These are phyloP conservation scores for Xenopus laevis DNA, from an alignment of 2,113 vertebrate genomes.

Conservation along the genomic window DNA sequence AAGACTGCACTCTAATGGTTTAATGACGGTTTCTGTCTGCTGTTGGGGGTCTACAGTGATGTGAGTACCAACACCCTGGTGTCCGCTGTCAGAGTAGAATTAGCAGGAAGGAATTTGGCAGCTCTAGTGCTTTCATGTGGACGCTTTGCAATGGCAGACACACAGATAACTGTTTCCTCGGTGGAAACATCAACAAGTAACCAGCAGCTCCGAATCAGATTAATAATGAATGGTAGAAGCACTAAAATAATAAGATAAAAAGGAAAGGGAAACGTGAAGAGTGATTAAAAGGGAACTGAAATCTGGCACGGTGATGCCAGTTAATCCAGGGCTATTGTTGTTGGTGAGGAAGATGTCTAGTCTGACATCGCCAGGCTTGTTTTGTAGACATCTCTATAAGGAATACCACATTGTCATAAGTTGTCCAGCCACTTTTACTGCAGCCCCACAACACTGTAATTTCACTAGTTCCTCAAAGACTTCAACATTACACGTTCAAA, in stretches of 20 bases:
- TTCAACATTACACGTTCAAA: conserved; percentile 31
- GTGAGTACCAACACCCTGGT: conserved; percentile 49
- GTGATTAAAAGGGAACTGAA: conserved; percentile 28
- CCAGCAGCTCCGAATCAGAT: conserved; percentile 55
- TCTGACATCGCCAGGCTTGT: conserved; percentile 22
- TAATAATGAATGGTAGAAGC: conserved; percentile 48
- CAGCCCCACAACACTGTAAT: conserved; percentile 4
- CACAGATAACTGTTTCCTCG: conserved; percentile 57
- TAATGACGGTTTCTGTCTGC: conserved; percentile 57
- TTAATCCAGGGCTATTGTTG: conserved; percentile 30
- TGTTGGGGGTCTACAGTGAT: conserved; percentile 48
- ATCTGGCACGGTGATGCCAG: conserved; percentile 30
- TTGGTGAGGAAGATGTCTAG: conserved; percentile 38
- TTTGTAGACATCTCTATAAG: conserved; percentile 24
- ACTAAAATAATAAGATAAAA: conserved; percentile 51
- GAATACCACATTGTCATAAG: conserved; percentile 16
- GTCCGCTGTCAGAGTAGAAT: conserved; percentile 47
- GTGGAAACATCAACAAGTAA: conserved; percentile 62
- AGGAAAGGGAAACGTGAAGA: conserved; percentile 37
- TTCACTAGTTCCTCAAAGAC: conserved; percentile 19
- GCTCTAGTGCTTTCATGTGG: conserved; percentile 50
- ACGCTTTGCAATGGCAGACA: conserved; percentile 52
- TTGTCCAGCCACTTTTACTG: conserved; percentile 5
- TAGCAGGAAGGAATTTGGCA: conserved; percentile 54
- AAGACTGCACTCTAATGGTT: conserved; percentile 63